Evolutionary conservation across 1,140 invertebrate species (phyloP).

Genomic region (Apis cerana): DNA sequence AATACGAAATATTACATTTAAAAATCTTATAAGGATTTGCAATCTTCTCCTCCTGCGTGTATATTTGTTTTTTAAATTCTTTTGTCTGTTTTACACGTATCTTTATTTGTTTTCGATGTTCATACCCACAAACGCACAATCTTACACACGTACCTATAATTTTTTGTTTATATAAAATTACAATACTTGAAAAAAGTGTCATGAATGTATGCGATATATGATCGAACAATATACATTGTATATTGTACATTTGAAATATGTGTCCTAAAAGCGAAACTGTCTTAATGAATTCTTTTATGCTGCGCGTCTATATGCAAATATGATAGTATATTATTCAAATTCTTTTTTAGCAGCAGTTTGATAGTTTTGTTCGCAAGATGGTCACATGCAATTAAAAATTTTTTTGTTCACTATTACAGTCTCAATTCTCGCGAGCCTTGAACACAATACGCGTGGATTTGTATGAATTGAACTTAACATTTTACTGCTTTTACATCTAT

Average conservation of each 20-base stretch:
- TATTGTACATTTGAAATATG: conserved; percentile 19
- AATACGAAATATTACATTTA: conserved; percentile 47
- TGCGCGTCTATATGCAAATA: conserved; percentile 21
- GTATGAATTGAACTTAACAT: not conserved
- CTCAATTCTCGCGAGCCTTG: conserved; percentile 45
- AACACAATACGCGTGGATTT: conserved; percentile 53
- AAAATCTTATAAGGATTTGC: conserved; percentile 20
- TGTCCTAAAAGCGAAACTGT: conserved; percentile 43
- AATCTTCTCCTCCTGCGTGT: not conserved
- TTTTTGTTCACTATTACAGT: conserved; percentile 29
- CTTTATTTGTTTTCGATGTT: conserved; percentile 3
- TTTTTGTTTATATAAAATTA: conserved; percentile 64
- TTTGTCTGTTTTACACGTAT: not conserved
- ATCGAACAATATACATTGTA: conserved; percentile 42
- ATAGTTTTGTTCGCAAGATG: conserved; percentile 9
- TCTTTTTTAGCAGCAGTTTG: not conserved
- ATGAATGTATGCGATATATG: conserved; percentile 38
- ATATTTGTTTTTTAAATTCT: not conserved
- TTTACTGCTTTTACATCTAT: not conserved
- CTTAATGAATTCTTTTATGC: conserved; percentile 44
- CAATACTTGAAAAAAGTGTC: conserved; percentile 63
- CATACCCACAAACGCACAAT: conserved; percentile 33
- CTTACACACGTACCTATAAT: conserved; percentile 41
- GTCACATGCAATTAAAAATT: conserved; percentile 31
- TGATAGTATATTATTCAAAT: conserved; percentile 9